A percentile compares a stretch with the other conserved stretches of the same genome.
Conservation (phyloP, 1,140 invertebrate species). For the Magallana ariakensis region DNA sequence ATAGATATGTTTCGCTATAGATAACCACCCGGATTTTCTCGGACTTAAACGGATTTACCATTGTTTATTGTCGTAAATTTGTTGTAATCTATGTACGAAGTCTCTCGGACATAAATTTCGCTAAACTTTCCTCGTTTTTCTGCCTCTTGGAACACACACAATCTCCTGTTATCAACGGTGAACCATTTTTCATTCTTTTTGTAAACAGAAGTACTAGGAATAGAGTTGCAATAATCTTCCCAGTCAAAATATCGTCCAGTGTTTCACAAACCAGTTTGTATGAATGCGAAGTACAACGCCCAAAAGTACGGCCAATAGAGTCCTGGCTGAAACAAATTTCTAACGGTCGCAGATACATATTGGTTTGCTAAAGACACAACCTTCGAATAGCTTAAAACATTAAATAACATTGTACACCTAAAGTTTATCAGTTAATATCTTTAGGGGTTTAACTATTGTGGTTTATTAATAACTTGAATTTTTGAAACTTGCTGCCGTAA, state of each 20-base stretch:
- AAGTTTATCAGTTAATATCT: too few species aligned
- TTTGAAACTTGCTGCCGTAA: too few species aligned
- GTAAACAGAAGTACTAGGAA: slow-evolving; percentile 39
- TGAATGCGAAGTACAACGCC: not conserved
- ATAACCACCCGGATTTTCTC: slow-evolving; percentile 23
- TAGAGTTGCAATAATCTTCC: not conserved
- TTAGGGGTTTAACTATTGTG: too few species aligned
- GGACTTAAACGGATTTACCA: not conserved
- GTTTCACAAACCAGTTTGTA: slow-evolving; percentile 20
- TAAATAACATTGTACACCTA: too few species aligned
- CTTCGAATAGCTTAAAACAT: too few species aligned
- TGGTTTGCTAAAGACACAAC: not conserved
- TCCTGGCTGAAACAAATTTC: slow-evolving; percentile 53
- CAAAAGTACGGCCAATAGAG: slow-evolving; percentile 44
- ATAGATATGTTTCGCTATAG: not conserved
- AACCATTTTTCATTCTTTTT: slow-evolving; percentile 44
- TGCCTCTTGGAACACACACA: slow-evolving; percentile 50
- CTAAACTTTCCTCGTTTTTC: slow-evolving; percentile 38
- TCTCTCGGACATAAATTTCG: slow-evolving; percentile 33
- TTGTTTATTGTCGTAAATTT: slow-evolving; percentile 47
- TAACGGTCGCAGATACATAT: slow-evolving; percentile 46
- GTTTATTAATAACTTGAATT: too few species aligned
- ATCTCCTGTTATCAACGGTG: slow-evolving; percentile 50
- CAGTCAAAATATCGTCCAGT: slow-evolving; percentile 43
- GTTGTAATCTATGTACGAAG: not conserved